Evolutionary conservation across 2,888 invertebrate species (phyloP).

Genomic region (Polydrusus cervinus): DNA sequence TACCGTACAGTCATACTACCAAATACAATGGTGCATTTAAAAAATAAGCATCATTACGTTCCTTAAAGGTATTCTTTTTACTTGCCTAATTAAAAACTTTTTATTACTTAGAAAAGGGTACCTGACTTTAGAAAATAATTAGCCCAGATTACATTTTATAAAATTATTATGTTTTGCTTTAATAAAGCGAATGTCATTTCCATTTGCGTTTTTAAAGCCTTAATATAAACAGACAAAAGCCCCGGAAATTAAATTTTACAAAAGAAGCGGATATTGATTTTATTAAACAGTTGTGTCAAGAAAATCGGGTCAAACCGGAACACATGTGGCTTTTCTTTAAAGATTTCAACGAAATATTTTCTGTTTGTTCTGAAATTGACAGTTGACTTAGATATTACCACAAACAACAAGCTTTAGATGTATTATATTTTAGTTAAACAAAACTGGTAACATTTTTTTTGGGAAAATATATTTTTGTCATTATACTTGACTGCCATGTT

Average conservation of each 20-base stretch:
- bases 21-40: too few relatives aligned
- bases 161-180: slow-evolving; percentile 2
- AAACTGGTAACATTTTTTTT: too few relatives aligned
- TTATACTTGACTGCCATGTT: too few relatives aligned
- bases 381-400: slow-evolving; percentile 5
- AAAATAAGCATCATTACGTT: too few relatives aligned
- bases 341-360: slow-evolving; percentile 12
- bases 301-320: slow-evolving; percentile 12
- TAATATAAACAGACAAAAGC: slow-evolving; percentile 7
- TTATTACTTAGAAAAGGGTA: neutral
- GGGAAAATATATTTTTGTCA: neutral
- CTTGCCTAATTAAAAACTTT: too few relatives aligned
- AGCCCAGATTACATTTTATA: neutral
- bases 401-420: neutral
- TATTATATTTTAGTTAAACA: too few relatives aligned
- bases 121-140: neutral
- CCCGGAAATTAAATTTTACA: slow-evolving; percentile 19
- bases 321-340: slow-evolving; percentile 21
- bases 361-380: slow-evolving; percentile 19
- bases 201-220: neutral
- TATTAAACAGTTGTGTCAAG: slow-evolving; percentile 4
- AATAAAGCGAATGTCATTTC: neutral
- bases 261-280: slow-evolving; percentile 17
- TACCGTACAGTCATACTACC: too few relatives aligned
- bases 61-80: too few relatives aligned